Conservation (phyloP, 2,797 vertebrate species). For the Salmo trutta region DNA sequence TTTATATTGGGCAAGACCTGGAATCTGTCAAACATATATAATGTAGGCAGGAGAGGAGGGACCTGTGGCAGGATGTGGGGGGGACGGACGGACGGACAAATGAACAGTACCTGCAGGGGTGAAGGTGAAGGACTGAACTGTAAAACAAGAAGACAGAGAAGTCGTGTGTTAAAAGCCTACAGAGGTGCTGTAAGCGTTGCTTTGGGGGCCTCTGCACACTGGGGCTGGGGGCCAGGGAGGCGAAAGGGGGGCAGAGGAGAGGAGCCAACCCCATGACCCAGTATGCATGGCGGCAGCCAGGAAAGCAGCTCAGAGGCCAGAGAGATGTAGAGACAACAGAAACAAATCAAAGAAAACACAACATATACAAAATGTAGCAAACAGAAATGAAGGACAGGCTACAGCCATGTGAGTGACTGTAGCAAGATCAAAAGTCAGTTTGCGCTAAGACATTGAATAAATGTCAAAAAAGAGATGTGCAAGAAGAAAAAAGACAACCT, state of each 20-base stretch:
- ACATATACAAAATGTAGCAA: slow-evolving; percentile 54
- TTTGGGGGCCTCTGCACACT: slow-evolving; percentile 58
- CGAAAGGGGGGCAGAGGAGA: slow-evolving; percentile 11
- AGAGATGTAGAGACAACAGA: slow-evolving; percentile 49
- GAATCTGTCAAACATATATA: slow-evolving; percentile 32
- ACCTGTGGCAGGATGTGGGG: slow-evolving; percentile 27
- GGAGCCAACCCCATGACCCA: slow-evolving; percentile 22
- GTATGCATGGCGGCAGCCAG: slow-evolving; percentile 57
- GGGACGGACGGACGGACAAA: slow-evolving; percentile 75
- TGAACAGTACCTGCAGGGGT: slow-evolving; percentile 91
- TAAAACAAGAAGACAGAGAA: slow-evolving; percentile 93
- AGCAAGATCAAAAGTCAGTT: too few species aligned
- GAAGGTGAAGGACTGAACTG: slow-evolving; percentile 93
- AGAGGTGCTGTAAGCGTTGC: slow-evolving; percentile 52
- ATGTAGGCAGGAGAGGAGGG: background rate
- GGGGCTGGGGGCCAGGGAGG: slow-evolving; percentile 31
- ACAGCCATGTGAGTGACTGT: background rate
- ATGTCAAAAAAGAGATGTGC: too few species aligned
- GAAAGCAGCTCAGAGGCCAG: slow-evolving; percentile 61
- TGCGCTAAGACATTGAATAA: too few species aligned
- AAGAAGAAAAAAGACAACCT: too few species aligned
- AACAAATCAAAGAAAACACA: slow-evolving; percentile 54
- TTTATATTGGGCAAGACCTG: slow-evolving; percentile 56
- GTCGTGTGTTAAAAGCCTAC: slow-evolving; percentile 80
- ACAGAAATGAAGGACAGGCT: slow-evolving; percentile 38